Percentiles rank a stretch among this genome's conserved stretches.
phyloP scores from a whole-genome alignment of 2,888 invertebrate genomes.

The Criorhina ranunculi region DNA sequence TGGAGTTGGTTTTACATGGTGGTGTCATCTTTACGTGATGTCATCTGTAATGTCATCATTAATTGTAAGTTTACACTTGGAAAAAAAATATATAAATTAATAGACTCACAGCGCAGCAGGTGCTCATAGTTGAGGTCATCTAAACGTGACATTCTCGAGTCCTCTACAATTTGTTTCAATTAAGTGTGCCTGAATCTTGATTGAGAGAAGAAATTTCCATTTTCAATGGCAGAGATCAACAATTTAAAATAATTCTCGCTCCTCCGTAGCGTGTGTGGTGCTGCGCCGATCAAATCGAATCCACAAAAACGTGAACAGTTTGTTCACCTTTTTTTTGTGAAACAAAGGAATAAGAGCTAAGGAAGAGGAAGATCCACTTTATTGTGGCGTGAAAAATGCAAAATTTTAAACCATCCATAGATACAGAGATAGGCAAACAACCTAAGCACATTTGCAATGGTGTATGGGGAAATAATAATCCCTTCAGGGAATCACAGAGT shows the following conservation, averaged over 20 bases:
- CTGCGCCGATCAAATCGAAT: no score
- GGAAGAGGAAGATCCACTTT: conserved; percentile 18
- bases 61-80: conserved; percentile 27
- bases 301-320: conserved; percentile 21
- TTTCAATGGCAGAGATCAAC: conserved; percentile 20
- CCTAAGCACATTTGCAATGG: conserved; percentile 35
- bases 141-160: conserved; percentile 32
- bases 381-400: conserved; percentile 39
- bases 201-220: conserved; percentile 53
- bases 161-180: conserved; percentile 65
- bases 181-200: conserved; percentile 33
- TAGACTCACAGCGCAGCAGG: conserved; percentile 36
- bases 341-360: conserved; percentile 5
- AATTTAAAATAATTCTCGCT: conserved; percentile 7
- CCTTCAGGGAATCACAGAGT: conserved; percentile 36
- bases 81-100: conserved; percentile 32
- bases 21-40: conserved; percentile 59
- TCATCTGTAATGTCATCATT: conserved; percentile 69
- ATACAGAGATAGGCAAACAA: conserved; percentile 32
- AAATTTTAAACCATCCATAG: conserved; percentile 35
- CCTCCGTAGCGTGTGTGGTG: not conserved
- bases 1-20: conserved; percentile 8
- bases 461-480: conserved; percentile 25
- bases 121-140: conserved; percentile 56
- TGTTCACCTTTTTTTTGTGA: conserved; percentile 37